Base-by-base conservation (phyloP, 2,113 vertebrate genomes). In the Ellobius talpinus region DNA sequence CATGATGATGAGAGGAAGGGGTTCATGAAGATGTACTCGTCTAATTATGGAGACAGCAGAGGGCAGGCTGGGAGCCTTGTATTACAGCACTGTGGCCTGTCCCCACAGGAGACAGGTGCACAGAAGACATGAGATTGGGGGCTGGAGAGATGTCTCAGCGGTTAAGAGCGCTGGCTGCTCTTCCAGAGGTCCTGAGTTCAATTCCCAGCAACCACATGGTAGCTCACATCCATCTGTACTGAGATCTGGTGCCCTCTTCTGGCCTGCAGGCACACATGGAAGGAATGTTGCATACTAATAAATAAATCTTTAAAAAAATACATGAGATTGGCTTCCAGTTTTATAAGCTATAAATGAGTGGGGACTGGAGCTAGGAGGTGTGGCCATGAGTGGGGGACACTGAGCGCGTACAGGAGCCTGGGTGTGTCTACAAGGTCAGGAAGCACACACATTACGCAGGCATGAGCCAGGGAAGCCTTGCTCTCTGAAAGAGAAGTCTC, bases 1-100 rank as follows among this genome's bases (percentile, higher is more conserved):
- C 72, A 73, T 90, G 87, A 84, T 23, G 61, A 89, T 73, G 70
- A 90, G 84, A 97, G 65, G 91, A 89, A 8, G 93, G 45, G 42
- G 68, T 16, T 36, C 85, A 73, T 87, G 93, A 84, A 55, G 55
- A 24, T 24, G 29, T 0, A 39, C 19, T 70, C 66, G 5, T 52
- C 23, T 29, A 47, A 55, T 58, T 91, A 66, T 5, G 36, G 68
- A 21, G 24, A 29, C 72, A 92, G 50, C 39, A 36, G 63, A 47
- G 29, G 68, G 24, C 10, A 3, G n/a, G 72, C 73, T 24, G 42
- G 81, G 86, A 63, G 12, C 42, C 42, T 47, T 91, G 72, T 10
- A 0, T 26, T 73, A 33, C 42, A 36, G 31, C 68, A 3, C 33
- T 7, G n/a, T 55, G 65, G 13, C 29, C 88, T 82, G 31, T 77